These are phyloP conservation scores for Syngnathus scovelli DNA, from an alignment of 2,113 vertebrate species.

Conservation along the genomic window DNA sequence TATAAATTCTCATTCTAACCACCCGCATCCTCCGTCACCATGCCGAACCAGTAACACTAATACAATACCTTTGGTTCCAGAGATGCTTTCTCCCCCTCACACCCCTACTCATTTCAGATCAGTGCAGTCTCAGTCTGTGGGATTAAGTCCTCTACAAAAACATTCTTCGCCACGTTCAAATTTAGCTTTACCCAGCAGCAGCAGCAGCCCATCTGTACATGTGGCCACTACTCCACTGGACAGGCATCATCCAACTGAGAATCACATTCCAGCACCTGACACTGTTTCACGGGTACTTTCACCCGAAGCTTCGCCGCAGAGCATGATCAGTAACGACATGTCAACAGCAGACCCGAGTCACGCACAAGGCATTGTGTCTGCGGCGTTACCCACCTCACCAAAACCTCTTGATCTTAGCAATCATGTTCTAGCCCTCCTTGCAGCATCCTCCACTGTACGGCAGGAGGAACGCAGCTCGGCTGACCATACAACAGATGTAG, in stretches of 20 bases:
- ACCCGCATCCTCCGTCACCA: conserved; percentile 33
- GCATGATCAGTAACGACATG: conserved; percentile 12
- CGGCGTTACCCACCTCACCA: conserved; percentile 52
- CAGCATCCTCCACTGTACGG: conserved; percentile 48
- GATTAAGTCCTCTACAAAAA: conserved; percentile 41
- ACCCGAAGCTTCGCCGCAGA: conserved; percentile 24
- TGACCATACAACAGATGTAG: conserved; percentile 29
- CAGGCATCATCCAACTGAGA: conserved; percentile 28
- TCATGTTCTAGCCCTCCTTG: conserved; percentile 57
- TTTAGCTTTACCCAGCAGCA: conserved; percentile 42
- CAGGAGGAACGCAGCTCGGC: conserved; percentile 41
- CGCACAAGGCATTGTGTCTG: conserved; percentile 32
- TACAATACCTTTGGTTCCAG: conserved; percentile 13
- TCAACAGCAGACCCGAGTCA: conserved; percentile 44
- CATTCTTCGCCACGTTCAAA: conserved; percentile 35
- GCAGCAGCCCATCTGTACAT: conserved; percentile 32
- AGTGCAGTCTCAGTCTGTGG: conserved; percentile 27
- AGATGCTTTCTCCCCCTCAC: conserved; percentile 38
- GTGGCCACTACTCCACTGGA: conserved; percentile 10
- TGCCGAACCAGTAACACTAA: conserved; percentile 51
- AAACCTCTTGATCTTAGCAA: conserved; percentile 69
- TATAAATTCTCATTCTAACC: conserved; percentile 33
- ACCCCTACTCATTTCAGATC: conserved; percentile 31
- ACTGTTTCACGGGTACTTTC: conserved; percentile 34
- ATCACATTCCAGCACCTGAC: conserved; percentile 25